A percentile compares a stretch with the other conserved stretches of the same genome.
Conservation (phyloP, 2,888 invertebrate genomes). For the Himalopsyche kuldschensis region DNA sequence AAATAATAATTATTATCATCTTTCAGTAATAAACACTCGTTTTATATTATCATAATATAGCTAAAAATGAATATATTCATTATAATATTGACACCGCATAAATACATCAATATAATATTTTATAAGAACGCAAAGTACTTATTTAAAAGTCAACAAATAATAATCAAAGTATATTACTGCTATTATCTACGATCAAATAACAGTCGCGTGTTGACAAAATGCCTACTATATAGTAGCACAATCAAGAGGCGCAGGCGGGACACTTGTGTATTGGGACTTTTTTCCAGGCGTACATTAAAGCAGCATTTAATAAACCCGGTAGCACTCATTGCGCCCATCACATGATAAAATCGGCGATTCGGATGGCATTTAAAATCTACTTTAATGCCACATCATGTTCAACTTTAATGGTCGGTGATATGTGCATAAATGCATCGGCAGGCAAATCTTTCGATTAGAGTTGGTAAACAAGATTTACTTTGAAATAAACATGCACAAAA, state of each 20-base stretch:
- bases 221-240: neutral
- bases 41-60: no score
- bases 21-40: no score
- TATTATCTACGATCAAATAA: neutral
- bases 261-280: neutral
- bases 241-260: neutral
- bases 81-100: no score
- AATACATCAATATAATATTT: no score
- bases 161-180: no score
- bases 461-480: no score
- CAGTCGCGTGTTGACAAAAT: neutral
- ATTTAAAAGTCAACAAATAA: no score
- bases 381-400: neutral
- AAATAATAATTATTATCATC: no score
- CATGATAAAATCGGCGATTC: neutral
- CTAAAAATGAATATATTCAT: no score
- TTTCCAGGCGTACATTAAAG: neutral
- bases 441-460: neutral
- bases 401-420: neutral
- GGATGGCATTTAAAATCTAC: neutral
- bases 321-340: neutral
- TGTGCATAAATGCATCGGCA: neutral
- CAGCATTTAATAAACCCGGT: neutral
- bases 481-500: no score
- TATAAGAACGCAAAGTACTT: no score